These are phyloP conservation scores for Ceratotherium simum DNA, from an alignment of 2,113 vertebrate species.

Conservation along the genomic window DNA sequence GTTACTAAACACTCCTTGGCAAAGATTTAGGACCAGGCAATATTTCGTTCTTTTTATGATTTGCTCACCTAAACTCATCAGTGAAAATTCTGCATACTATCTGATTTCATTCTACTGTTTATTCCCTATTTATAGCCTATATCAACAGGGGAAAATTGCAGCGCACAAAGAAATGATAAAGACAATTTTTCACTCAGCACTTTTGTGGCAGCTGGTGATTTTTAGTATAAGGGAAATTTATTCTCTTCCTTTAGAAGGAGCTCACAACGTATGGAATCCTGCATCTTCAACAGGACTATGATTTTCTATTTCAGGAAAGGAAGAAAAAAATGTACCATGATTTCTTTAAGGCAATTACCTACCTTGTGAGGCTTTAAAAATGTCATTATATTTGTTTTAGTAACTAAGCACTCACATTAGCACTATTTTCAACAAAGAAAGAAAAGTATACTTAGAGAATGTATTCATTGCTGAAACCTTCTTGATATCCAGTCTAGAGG, in stretches of 20 bases:
- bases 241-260: conserved; percentile 48
- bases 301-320: conserved; percentile 48
- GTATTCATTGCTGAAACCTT: not conserved
- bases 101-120: conserved; percentile 62
- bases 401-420: conserved; percentile 41
- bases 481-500: not conserved
- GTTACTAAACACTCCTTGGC: conserved; percentile 88
- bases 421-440: conserved; percentile 36
- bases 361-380: conserved; percentile 20
- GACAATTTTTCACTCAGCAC: conserved; percentile 40
- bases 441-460: conserved; percentile 18
- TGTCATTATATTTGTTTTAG: conserved; percentile 56
- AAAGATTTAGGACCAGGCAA: conserved; percentile 87
- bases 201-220: conserved; percentile 30
- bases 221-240: conserved; percentile 65
- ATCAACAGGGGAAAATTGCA: conserved; percentile 53
- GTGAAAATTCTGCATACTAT: conserved; percentile 60
- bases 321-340: not conserved
- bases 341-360: conserved; percentile 58
- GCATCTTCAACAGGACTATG: not conserved
- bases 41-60: conserved; percentile 83
- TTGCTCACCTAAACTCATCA: conserved; percentile 84
- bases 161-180: conserved; percentile 60
- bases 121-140: conserved; percentile 65
- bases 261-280: not conserved